Base-by-base conservation (phyloP, 2,797 vertebrate genomes). In the Danio choprae region DNA sequence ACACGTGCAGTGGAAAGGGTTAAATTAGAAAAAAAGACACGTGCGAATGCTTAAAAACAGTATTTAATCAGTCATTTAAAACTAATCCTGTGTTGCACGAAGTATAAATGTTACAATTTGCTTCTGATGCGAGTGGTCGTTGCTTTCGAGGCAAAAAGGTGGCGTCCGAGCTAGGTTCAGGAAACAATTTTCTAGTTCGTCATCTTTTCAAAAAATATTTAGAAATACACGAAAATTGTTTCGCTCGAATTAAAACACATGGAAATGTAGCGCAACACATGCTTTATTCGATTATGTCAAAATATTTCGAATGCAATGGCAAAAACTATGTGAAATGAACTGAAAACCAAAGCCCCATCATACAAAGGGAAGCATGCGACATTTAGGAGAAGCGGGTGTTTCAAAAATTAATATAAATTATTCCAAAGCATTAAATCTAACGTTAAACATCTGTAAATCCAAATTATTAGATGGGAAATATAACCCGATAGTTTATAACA, bases 121-220 rank as follows among this genome's bases (percentile, higher is more conserved):
- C 75, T 83, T 44, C 69, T 70, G 75, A 84, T 84, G 83, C 81
- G 83, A 84, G 67, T 50, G 79, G 81, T 81, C 90, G 91, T 89
- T 92, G 93, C 92, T 89, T 88, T 86, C 62, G 88, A 95, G 89
- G 96, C 95, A 96, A 95, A 95, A 96, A 96, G 96, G 96, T 96
- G 95, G 96, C 95, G 95, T 95, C 95, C 87, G 83, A 91, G 89
- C 89, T 91, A 92, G 92, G 90, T 90, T 90, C 89, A 77, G 87
- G 90, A 92, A 89, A 88, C 90, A 93, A 96, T 96, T 97, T 94
- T 94, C 93, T 95, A 97, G 95, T 96, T 95, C 96, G 96, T 96
- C 96, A 97, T 98, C 94, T 98, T 98, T 98, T 97, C 96, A 97
- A 97, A 97, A 97, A 97, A 97, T 94, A 95, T 95, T 96, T 94